Base-by-base conservation (phyloP, 2,797 vertebrate genomes). In the Phoeniculus purpureus region DNA sequence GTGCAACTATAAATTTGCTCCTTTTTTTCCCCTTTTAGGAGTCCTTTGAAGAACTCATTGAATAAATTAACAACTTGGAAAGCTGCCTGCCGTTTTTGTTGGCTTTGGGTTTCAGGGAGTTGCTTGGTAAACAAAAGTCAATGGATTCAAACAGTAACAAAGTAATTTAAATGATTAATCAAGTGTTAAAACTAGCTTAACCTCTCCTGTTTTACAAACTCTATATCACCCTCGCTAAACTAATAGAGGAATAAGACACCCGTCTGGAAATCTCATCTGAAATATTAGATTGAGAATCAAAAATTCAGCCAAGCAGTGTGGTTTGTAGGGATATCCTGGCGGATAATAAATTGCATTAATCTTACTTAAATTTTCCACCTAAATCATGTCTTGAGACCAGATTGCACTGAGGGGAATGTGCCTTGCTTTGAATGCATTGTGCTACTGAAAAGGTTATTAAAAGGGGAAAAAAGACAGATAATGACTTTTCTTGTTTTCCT, bases 261-360 rank as follows among this genome's bases (percentile, higher is more conserved):
- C 96, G 96, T 98, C 98, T 99, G 99, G 98, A 99, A 98, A 98
- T 98, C 98, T 98, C 99, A 99, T 99, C 98, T 99, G 97, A 96
- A 97, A 98, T 97, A 97, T 97, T 98, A 98, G 97, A 97, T 97
- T 96, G 95, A 95, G 97, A 97, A 97, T 97, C 97, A 96, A 97
- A 97, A 97, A 97, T 97, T 97, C 97, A 97, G 97, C 97, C 96
- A 98, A 98, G 97, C 94, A 96, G 97, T 98, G 94, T 96, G 98
- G 97, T 98, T 98, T 98, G 98, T 98, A 97, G 98, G 98, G 98
- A 99, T 98, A 99, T 99, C 98, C 98, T 99, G 98, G 98, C 96
- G 98, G 98, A 98, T 98, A 98, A 98, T 98, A 98, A 97, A 98
- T 97, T 97, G 97, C 98, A 99, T 99, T 99, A 98, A 99, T 99